Percentiles rank a stretch among this genome's conserved stretches.
phyloP scores from a whole-genome alignment of 2,113 vertebrate genomes.

The Redunca redunca region DNA sequence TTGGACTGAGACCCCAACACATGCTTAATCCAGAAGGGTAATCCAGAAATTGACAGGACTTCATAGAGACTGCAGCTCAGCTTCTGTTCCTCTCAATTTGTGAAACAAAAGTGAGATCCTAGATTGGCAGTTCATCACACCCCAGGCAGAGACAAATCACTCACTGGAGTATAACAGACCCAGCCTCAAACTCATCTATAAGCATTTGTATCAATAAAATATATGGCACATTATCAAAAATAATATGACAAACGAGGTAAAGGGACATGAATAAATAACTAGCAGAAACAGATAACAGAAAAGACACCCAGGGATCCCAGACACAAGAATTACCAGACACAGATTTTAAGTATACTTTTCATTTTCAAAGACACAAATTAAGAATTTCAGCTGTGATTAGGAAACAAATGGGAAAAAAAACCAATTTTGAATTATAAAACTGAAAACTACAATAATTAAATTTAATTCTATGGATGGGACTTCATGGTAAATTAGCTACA shows the following conservation, averaged over 20 bases:
- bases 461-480: neutral
- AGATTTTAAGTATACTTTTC: neutral
- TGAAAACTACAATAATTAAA: neutral
- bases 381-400: neutral
- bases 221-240: neutral
- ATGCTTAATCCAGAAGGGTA: neutral
- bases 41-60: neutral
- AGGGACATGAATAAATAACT: neutral
- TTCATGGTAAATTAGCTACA: neutral
- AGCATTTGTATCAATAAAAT: neutral
- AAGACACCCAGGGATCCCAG: neutral
- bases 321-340: neutral
- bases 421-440: neutral
- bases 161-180: neutral
- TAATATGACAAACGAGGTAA: neutral
- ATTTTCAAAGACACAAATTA: neutral
- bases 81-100: neutral
- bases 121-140: neutral
- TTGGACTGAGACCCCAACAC: neutral
- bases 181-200: neutral
- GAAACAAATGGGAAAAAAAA: neutral
- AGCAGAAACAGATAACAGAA: neutral
- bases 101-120: neutral
- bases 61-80: neutral
- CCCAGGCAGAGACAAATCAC: neutral